These are phyloP conservation scores for Malurus elegans DNA, from an alignment of 2,113 vertebrate genomes.

Conservation along the genomic window DNA sequence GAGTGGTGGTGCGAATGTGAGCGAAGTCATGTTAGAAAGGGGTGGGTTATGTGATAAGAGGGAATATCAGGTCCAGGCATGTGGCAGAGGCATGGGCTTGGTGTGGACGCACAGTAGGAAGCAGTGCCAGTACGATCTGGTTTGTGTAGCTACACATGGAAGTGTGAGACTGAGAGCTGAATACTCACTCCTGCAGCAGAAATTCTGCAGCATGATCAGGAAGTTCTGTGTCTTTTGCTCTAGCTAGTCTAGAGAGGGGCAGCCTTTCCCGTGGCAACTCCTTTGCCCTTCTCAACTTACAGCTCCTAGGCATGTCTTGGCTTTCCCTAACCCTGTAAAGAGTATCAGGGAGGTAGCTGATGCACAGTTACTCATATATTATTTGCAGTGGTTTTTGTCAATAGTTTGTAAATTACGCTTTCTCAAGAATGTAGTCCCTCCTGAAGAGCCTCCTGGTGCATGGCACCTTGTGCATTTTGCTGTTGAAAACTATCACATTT, in stretches of 20 bases:
- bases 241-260: neutral
- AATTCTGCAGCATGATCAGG: neutral
- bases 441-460: conserved; percentile 18
- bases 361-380: neutral
- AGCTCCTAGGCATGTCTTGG: neutral
- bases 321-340: neutral
- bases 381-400: neutral
- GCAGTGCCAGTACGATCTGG: neutral
- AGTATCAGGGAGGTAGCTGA: neutral
- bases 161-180: neutral
- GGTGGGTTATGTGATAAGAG: neutral
- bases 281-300: neutral
- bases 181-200: neutral
- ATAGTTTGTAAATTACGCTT: neutral
- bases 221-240: neutral
- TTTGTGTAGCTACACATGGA: neutral
- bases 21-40: neutral
- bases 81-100: neutral
- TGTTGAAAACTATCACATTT: conserved; percentile 47
- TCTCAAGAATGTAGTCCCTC: neutral
- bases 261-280: neutral
- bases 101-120: neutral
- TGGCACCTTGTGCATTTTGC: conserved; percentile 58
- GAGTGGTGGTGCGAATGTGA: neutral
- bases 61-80: neutral